These are phyloP conservation scores for Hystrix brachyura DNA, from an alignment of 2,113 vertebrate genomes.

Conservation along the genomic window DNA sequence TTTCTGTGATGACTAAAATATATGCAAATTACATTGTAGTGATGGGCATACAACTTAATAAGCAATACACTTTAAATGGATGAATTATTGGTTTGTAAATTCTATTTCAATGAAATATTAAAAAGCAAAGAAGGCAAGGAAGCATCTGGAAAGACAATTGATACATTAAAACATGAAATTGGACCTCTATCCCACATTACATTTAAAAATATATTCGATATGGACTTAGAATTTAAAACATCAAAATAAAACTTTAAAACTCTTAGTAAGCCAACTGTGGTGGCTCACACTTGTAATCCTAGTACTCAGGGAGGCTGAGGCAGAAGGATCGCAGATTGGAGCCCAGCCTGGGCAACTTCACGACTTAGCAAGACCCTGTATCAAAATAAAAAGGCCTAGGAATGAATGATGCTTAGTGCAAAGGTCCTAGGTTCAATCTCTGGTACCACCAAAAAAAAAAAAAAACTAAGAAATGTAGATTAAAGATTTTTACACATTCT, in stretches of 20 bases:
- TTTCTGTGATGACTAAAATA: not conserved
- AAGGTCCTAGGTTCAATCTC: not conserved
- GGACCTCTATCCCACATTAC: not conserved
- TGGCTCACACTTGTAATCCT: not conserved
- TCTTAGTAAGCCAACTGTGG: not conserved
- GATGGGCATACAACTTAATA: not conserved
- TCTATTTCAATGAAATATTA: not conserved
- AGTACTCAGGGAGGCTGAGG: not conserved
- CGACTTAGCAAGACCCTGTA: not conserved
- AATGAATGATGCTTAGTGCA: not conserved
- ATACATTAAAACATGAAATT: constrained; percentile 18
- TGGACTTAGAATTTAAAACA: constrained; percentile 17
- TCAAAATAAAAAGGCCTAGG: not conserved
- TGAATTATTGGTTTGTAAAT: not conserved
- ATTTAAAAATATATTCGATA: constrained; percentile 27
- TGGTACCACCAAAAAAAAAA: not conserved
- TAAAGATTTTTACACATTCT: constrained; percentile 40
- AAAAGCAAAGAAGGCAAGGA: not conserved
- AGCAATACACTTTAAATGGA: not conserved
- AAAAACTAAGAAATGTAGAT: constrained; percentile 12
- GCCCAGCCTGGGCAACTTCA: not conserved
- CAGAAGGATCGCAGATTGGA: not conserved
- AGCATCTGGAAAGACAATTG: not conserved
- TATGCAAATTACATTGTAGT: not conserved
- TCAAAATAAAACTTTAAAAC: constrained; percentile 27